Percentiles rank a stretch among this genome's conserved stretches.
These are phyloP conservation scores for Panagrolaimus sp. DNA, from an alignment of 1,140 invertebrate genomes.

Conservation along the genomic window DNA sequence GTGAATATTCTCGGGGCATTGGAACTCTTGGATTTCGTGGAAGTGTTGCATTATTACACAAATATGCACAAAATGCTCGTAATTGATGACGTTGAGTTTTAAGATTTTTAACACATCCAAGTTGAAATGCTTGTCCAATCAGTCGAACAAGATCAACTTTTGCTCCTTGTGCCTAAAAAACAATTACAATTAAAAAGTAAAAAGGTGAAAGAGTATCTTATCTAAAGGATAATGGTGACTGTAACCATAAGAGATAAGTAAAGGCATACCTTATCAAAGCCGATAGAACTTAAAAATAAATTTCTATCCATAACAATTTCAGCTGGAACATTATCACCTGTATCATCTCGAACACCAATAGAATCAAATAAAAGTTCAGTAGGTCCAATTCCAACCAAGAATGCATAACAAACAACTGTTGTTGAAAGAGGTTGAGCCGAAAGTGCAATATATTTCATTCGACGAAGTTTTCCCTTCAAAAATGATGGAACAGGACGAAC, in stretches of 20 bases:
- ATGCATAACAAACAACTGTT: neutral
- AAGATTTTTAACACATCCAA: no score
- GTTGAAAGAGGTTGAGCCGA: constrained; percentile 3
- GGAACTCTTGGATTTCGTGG: no score
- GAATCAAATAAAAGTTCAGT: constrained; percentile 6
- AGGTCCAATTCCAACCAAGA: neutral
- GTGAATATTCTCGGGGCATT: no score
- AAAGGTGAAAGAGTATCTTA: no score
- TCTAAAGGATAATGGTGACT: no score
- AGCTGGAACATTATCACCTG: neutral
- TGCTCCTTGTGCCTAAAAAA: no score
- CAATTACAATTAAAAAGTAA: no score
- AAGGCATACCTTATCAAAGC: constrained; percentile 1
- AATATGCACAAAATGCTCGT: no score
- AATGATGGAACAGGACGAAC: neutral
- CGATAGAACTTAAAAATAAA: constrained; percentile 1
- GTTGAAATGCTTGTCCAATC: no score
- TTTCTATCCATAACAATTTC: constrained; percentile 11
- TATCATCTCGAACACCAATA: neutral
- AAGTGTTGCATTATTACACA: no score
- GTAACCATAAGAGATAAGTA: neutral
- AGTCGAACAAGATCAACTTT: no score
- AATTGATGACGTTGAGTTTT: no score
- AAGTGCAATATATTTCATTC: neutral
- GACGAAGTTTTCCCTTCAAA: neutral